A percentile compares a stretch with the other conserved stretches of the same genome.
phyloP scores from a whole-genome alignment of 2,113 vertebrate genomes.

The Plectropomus leopardus region DNA sequence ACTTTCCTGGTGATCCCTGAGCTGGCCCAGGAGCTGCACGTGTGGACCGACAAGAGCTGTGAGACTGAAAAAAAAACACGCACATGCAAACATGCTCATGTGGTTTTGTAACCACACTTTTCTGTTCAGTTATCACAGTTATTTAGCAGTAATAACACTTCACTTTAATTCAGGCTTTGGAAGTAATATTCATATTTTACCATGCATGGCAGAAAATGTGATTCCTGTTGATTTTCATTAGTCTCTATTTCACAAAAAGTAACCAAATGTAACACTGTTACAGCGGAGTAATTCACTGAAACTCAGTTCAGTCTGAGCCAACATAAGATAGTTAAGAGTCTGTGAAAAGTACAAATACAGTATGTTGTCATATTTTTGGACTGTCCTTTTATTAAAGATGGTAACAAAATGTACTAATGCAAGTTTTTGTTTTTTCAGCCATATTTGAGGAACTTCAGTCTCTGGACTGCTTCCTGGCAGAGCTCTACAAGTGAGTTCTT shows the following conservation, averaged over 20 bases:
- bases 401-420: background rate
- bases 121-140: background rate
- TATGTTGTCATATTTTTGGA: background rate
- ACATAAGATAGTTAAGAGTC: background rate
- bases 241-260: background rate
- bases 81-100: background rate
- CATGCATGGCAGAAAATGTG: background rate
- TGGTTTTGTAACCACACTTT: background rate
- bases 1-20: conserved; percentile 96
- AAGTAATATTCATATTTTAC: no score
- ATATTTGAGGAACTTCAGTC: conserved; percentile 97
- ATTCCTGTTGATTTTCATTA: background rate
- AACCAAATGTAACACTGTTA: background rate
- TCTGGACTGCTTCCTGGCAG: conserved; percentile 95
- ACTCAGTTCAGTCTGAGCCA: background rate
- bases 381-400: background rate
- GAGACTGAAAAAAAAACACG: conserved; percentile 67
- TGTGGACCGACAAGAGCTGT: conserved; percentile 98
- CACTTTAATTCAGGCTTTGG: no score
- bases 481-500: conserved; percentile 96
- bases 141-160: background rate
- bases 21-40: conserved; percentile 94
- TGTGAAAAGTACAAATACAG: no score
- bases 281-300: background rate
- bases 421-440: conserved; percentile 80